Conservation (phyloP, 2,888 invertebrate species). For the Ditylenchus weischeri region DNA sequence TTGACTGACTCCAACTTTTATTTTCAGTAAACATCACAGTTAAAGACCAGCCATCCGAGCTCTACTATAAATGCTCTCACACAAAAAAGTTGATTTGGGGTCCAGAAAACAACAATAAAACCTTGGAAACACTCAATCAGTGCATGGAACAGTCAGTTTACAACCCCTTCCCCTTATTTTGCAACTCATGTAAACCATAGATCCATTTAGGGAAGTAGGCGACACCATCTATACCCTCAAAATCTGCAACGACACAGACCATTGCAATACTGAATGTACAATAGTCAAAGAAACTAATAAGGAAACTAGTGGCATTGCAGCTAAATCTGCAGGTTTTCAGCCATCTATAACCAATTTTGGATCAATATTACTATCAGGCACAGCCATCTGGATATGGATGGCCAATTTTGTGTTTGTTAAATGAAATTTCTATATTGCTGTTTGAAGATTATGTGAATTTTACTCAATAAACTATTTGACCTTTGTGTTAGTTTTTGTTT, state of each 20-base stretch:
- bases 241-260: conserved; percentile 19
- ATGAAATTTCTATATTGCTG: too few species aligned
- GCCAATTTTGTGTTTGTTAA: too few species aligned
- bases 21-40: conserved; percentile 1
- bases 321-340: too few species aligned
- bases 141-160: background rate
- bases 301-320: background rate
- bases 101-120: background rate
- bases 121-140: background rate
- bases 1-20: too few species aligned
- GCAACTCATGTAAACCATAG: background rate
- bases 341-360: too few species aligned
- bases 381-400: too few species aligned
- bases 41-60: background rate
- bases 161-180: background rate
- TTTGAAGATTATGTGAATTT: too few species aligned
- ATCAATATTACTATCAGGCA: too few species aligned
- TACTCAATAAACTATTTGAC: too few species aligned
- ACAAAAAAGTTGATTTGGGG: background rate
- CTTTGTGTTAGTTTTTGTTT: background rate
- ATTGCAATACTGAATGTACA: conserved; percentile 23
- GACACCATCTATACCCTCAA: conserved; percentile 17
- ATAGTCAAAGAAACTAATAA: background rate
- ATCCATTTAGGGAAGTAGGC: conserved; percentile 2
- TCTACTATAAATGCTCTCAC: conserved; percentile 6